Base-by-base conservation (phyloP, 2,888 invertebrate genomes). In the Himalopsyche kuldschensis region DNA sequence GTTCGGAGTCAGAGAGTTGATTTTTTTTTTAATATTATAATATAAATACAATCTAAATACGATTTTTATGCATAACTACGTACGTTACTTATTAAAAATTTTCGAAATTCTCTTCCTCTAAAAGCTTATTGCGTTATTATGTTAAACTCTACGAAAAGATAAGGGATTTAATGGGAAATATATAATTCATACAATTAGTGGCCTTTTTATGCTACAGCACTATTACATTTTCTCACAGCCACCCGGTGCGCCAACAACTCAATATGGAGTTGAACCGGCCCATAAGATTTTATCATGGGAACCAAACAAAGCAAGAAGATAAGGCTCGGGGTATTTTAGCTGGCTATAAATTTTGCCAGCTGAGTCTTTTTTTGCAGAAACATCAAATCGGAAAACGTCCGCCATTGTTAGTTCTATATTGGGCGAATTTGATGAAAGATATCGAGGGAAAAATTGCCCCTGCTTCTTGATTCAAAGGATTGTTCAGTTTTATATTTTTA, bases 181-280 rank as follows among this genome's bases (percentile, higher is more conserved):
- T 41, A 15, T 41, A 41, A 11, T 41, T 15, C 41, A 41, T 4
- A 15, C 11, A 15, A 41, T 41, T 41, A 15, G 41, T 41, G 2
- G 15, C 41, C 11, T 41, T 41, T 41, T 15, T 5, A 15, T 15
- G 15, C 1, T 41, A 1, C 35, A 41, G 35, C 35, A 11, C 35
- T 10, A 8, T 41, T 10, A 41, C 41, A 20, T 24, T 69, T 8
- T 69, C 11, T 69, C 69, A 11, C 10, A 69, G 4, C 10, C 69
- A 69, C 69, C 69, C 69, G 11, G 69, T 69, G 27, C 20, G 8
- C 10, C 69, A 69, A 27, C 69, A 69, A 69, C 69, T 69, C 69
- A 69, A 69, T 69, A 69, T 69, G 69, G 69, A 69, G 69, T 69
- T 69, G 69, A 69, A 69, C 69, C 69, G 69, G 69, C 69, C 69